phyloP scores from a whole-genome alignment of 2,888 invertebrate species.

The Athalia cordata region DNA sequence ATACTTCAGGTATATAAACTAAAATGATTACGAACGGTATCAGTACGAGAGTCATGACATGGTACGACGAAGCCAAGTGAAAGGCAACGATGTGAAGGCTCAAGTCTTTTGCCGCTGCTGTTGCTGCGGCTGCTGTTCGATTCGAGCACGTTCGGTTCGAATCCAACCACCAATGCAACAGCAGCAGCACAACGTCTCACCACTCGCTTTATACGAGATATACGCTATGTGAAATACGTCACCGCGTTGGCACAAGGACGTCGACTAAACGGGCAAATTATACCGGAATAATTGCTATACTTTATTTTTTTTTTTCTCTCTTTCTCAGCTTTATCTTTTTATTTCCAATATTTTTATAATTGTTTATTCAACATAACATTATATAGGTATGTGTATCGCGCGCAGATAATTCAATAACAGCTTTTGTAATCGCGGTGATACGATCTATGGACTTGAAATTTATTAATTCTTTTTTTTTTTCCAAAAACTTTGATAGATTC shows the following conservation, averaged over 20 bases:
- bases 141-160: background rate
- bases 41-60: background rate
- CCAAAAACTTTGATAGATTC: too few relatives aligned
- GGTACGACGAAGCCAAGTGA: constrained; percentile 33
- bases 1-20: background rate
- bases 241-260: constrained; percentile 64
- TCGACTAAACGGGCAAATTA: constrained; percentile 66
- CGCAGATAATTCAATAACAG: background rate
- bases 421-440: background rate
- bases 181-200: background rate
- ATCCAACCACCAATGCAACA: constrained; percentile 32
- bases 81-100: constrained; percentile 42
- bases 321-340: background rate
- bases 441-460: too few relatives aligned
- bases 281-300: constrained; percentile 62
- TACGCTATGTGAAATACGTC: constrained; percentile 54
- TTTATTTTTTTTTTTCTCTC: background rate
- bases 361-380: too few relatives aligned
- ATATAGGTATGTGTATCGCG: too few relatives aligned
- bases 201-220: background rate
- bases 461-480: too few relatives aligned
- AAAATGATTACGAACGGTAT: constrained; percentile 39
- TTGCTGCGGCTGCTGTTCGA: too few relatives aligned
- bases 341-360: constrained; percentile 15
- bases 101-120: constrained; percentile 6